Percentiles rank a stretch among this genome's conserved stretches.
Conservation (phyloP, 2,113 vertebrate genomes). For the Genyomyrus donnyi region DNA sequence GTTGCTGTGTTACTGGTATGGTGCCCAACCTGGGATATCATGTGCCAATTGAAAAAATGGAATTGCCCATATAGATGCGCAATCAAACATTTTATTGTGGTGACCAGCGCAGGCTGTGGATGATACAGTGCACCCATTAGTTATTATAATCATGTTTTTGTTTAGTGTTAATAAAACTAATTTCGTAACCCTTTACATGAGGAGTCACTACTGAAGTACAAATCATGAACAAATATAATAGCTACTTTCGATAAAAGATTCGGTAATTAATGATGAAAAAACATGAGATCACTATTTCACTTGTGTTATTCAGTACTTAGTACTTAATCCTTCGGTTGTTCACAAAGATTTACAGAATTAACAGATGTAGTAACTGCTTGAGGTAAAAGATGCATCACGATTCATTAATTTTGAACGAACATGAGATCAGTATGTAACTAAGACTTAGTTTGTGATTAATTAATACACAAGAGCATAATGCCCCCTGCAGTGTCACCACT, state of each 20-base stretch:
- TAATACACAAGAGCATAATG: background rate
- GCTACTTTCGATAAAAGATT: background rate
- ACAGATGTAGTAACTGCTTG: background rate
- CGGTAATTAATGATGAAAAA: background rate
- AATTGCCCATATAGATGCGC: background rate
- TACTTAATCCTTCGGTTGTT: background rate
- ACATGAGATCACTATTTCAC: background rate
- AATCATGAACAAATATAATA: background rate
- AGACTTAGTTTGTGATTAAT: background rate
- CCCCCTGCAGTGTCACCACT: background rate
- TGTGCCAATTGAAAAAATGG: background rate
- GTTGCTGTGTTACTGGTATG: background rate
- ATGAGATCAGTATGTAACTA: background rate
- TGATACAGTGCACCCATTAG: background rate
- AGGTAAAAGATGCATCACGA: background rate
- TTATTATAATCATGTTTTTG: background rate
- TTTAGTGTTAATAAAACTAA: background rate
- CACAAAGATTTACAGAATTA: background rate
- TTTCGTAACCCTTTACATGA: background rate
- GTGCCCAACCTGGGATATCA: background rate
- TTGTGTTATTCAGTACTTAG: background rate
- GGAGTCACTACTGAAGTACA: background rate
- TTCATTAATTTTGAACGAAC: background rate
- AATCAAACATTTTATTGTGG: background rate
- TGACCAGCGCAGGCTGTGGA: background rate